phyloP scores from a whole-genome alignment of 35 echinoderm and acorn worm species.

The Amphiura filiformis region DNA sequence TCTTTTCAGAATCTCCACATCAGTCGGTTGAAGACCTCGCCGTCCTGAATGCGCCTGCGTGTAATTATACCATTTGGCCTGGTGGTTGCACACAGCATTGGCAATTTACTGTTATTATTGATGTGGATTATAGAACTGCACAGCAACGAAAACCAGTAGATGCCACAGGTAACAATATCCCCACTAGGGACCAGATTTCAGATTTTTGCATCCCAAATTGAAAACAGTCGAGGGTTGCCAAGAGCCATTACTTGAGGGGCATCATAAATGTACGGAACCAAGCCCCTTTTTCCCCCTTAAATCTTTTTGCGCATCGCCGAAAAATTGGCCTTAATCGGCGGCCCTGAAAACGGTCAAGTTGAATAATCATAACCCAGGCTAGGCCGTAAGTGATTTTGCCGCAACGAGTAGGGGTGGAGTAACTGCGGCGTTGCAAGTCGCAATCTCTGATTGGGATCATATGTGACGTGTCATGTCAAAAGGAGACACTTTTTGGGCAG shows the following conservation, averaged over 20 bases:
- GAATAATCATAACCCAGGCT: too few relatives aligned
- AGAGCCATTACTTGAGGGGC: neutral
- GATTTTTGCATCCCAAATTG: neutral
- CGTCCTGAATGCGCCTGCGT: slow-evolving; percentile 41
- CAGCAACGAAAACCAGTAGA: slow-evolving; percentile 34
- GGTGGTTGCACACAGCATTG: slow-evolving; percentile 71
- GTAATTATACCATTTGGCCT: slow-evolving; percentile 56
- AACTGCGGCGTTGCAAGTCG: too few relatives aligned
- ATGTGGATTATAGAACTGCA: slow-evolving; percentile 42
- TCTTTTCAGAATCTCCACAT: neutral
- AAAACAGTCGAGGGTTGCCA: neutral
- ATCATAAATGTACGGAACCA: neutral
- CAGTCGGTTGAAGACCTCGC: slow-evolving; percentile 9
- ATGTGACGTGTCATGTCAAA: too few relatives aligned
- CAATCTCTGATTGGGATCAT: too few relatives aligned
- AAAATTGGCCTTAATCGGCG: too few relatives aligned
- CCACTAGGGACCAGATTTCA: neutral
- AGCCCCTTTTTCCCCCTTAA: neutral
- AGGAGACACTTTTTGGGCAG: too few relatives aligned
- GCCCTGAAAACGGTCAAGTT: too few relatives aligned
- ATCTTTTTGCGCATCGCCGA: too few relatives aligned
- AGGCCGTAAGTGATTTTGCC: too few relatives aligned
- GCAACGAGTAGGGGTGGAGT: too few relatives aligned
- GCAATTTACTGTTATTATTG: slow-evolving; percentile 55
- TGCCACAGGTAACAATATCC: slow-evolving; percentile 32